Conservation (phyloP, 2,113 vertebrate genomes). For the Zapornia atra region DNA sequence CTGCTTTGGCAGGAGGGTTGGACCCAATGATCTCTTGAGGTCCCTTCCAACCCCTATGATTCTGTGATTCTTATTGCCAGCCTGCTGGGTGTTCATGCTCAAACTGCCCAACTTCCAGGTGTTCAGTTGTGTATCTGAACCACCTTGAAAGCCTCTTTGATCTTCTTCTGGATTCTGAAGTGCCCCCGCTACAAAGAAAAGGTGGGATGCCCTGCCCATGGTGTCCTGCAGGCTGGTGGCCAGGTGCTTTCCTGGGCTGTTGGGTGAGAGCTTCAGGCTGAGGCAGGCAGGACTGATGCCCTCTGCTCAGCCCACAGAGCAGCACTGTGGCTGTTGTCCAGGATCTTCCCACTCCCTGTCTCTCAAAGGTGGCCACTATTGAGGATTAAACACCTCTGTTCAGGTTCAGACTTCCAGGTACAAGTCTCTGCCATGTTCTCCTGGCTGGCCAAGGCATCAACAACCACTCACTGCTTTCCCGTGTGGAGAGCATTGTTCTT, state of each 20-base stretch:
- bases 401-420: neutral
- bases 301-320: neutral
- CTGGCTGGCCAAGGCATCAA: neutral
- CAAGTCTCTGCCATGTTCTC: neutral
- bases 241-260: neutral
- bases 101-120: neutral
- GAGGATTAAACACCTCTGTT: neutral
- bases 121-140: neutral
- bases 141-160: neutral
- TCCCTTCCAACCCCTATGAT: no score
- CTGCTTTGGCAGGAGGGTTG: no score
- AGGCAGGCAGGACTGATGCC: neutral
- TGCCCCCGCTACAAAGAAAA: neutral
- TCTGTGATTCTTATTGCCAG: no score
- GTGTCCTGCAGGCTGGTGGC: neutral
- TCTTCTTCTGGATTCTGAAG: neutral
- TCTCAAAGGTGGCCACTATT: neutral
- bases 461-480: neutral
- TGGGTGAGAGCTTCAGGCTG: neutral
- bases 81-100: neutral
- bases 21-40: no score
- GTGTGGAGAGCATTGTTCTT: accelerated
- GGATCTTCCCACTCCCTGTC: neutral
- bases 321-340: neutral
- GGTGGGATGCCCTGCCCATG: neutral